Base-by-base conservation (phyloP, 1,140 invertebrate species). In the Scaptomyza pallida region DNA sequence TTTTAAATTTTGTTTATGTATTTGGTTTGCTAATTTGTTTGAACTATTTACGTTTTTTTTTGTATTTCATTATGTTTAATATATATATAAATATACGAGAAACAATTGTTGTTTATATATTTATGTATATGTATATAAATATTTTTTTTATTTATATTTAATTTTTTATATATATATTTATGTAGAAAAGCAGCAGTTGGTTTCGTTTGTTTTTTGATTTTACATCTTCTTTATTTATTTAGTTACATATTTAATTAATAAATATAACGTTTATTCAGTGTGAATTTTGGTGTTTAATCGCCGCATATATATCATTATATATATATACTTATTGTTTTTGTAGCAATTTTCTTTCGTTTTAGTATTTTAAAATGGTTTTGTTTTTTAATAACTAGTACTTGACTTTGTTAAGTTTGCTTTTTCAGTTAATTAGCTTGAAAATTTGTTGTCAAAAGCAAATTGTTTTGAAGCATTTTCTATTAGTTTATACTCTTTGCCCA, bases 21-120 rank as follows among this genome's bases (percentile, higher is more conserved):
- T 86, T 86, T 86, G 81, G 81, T 86, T 86, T 86, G 78, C 82
- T 86, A 86, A 86, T 88, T 88, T 86, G 77, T 86, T 86, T 86
- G 82, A 86, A 88, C 82, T 86, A 86, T 86, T 86, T 88, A 80
- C 65, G 69, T 44, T 71, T n/a, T n/a, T n/a, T n/a, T n/a, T 72
- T 69, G 57, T 61, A 72, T 85, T 85, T 81, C 62, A 57, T 69
- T 82, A 65, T 68, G 48, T 26, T 76, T 69, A 61, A 67, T 72
- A 76, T 57, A 68, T 76, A 56, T 85, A 85, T 85, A 85, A 85
- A 85, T 85, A 85, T 86, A 88, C 75, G 82, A 78, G 81, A 86
- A 86, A 86, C 81, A 86, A 86, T 78, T 85, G 45, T 74, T 71
- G 75, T 73, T 75, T 78, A 72, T 76, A 70, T 69, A 48, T 72